A percentile compares a stretch with the other conserved stretches of the same genome.
Evolutionary conservation across 2,113 vertebrate species (phyloP).

Genomic region (Takifugu bimaculatus): DNA sequence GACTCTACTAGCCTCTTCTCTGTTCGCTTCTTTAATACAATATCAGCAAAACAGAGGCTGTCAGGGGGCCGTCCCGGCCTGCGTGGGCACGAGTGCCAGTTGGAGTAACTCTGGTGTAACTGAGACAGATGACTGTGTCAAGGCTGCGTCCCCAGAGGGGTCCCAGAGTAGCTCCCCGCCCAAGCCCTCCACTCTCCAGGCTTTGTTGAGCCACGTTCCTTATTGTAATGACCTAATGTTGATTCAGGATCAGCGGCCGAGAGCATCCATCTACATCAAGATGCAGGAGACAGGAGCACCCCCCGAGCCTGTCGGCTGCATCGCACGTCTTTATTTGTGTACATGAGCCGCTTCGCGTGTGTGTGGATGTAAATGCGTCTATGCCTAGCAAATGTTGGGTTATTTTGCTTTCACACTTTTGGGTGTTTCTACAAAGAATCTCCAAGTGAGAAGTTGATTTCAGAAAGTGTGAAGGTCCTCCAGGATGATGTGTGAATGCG

Average conservation of each 20-base stretch:
- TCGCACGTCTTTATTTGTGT: constrained; percentile 38
- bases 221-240: constrained; percentile 75
- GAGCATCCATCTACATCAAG: constrained; percentile 72
- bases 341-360: not conserved
- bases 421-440: no score
- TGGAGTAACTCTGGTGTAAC: constrained; percentile 66
- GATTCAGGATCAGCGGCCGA: constrained; percentile 63
- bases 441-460: constrained; percentile 38
- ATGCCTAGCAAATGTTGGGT: not conserved
- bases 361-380: not conserved
- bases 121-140: constrained; percentile 74
- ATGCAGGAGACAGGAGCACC: constrained; percentile 50
- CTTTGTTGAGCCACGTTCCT: constrained; percentile 33
- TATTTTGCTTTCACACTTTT: no score
- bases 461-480: constrained; percentile 25
- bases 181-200: constrained; percentile 30
- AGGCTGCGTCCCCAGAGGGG: constrained; percentile 51
- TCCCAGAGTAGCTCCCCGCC: constrained; percentile 42
- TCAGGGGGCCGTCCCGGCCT: constrained; percentile 5
- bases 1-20: not conserved
- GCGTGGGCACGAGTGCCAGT: constrained; percentile 55
- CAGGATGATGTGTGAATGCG: constrained; percentile 41
- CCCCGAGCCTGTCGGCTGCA: constrained; percentile 38
- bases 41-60: constrained; percentile 45
- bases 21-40: constrained; percentile 63